Conservation (phyloP, 2,113 vertebrate species). For the Axis porcinus region DNA sequence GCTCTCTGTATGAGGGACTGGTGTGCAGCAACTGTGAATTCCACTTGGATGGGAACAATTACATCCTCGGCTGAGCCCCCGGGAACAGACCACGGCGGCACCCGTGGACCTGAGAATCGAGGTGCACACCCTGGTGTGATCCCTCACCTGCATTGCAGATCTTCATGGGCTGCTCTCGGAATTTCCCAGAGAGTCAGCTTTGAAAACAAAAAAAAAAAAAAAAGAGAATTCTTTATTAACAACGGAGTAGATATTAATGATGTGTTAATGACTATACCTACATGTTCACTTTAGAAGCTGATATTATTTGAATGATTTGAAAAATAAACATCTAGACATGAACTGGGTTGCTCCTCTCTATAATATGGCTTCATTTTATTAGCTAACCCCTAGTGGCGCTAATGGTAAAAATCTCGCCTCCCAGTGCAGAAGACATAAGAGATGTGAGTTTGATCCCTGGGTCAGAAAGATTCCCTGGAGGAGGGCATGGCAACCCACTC, state of each 20-base stretch:
- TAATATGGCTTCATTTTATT: background rate
- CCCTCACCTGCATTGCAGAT: background rate
- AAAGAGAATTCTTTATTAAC: background rate
- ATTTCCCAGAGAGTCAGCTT: background rate
- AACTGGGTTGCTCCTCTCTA: background rate
- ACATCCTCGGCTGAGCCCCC: background rate
- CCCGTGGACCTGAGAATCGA: rapidly evolving
- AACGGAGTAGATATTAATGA: background rate
- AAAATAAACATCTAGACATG: background rate
- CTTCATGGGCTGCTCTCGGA: background rate
- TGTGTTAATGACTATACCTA: background rate
- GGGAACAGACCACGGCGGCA: rapidly evolving
- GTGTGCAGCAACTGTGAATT: background rate
- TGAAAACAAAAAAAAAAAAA: background rate
- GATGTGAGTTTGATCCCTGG: background rate
- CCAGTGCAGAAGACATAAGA: background rate
- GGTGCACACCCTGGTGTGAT: rapidly evolving
- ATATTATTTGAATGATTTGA: background rate
- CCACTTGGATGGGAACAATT: background rate
- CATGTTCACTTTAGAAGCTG: background rate
- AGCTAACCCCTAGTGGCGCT: background rate
- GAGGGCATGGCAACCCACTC: background rate
- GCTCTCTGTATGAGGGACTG: background rate
- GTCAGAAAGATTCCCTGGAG: background rate
- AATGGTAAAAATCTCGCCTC: background rate